Evolutionary conservation across 2,888 invertebrate species (phyloP), one percentile per base, ranked within the genome.

Genomic region (Phrixothrix hirtus): DNA sequence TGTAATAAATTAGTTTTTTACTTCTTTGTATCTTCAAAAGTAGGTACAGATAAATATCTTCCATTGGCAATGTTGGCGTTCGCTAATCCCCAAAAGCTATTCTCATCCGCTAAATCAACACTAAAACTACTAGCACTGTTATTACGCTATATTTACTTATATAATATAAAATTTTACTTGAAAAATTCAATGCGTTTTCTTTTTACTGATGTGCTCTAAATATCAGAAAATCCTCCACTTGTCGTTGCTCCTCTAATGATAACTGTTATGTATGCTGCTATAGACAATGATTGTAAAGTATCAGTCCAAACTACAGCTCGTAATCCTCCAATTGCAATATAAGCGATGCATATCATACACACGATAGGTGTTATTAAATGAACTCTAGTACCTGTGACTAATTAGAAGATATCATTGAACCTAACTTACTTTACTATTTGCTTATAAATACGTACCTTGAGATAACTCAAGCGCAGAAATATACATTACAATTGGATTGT

Each of bases 281-380:
- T 80, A 0, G 84, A 79, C 7, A 81, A 72, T 27, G 83, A 80
- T 42, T 85, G 84, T 42, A 81, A 66, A 5, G 79, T 77, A 53
- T 81, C 81, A 3, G 85, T 81, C 74, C 84, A 83, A 1, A 86
- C 82, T 4, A 87, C 82, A 2, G 85, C 86, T 65, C 83, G 77
- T 21, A 86, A 68, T 3, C 86, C 85, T 26, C 84, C 88, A 21
- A 88, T 68, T 0, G 87, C 85, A 4, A 88, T 88, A 62, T 89
- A 86, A 31, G 88, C 85, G 15, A 88, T 87, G 67, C 89, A 89
- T 1, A 85, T 78, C 1, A 83, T 74, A 63, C 87, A 87, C 9
- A 87, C 79, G 0, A 86, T 77, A 1, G 85, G 81, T 1, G 86
- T 83, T 17, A 88, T 80, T 0, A 81, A 73, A 66, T 84, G 83